Evolutionary conservation across 1,140 invertebrate genomes (phyloP).

Genomic region (Yoshiicerus persimilis): DNA sequence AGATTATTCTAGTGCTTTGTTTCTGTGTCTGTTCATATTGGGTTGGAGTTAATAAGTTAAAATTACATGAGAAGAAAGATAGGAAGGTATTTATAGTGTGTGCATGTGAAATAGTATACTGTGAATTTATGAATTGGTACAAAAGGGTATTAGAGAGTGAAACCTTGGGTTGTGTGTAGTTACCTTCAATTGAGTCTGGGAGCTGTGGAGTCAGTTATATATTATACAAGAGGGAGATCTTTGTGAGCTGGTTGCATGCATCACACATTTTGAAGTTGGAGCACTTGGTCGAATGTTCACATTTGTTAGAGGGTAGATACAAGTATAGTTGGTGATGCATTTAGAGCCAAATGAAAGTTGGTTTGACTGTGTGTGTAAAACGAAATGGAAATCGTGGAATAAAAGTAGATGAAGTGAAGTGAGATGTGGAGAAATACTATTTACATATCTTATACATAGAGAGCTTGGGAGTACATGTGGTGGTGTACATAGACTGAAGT

Average conservation of each 20-base stretch:
- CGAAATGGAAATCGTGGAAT: background rate
- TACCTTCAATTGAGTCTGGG: background rate
- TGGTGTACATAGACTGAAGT: background rate
- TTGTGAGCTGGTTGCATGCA: background rate
- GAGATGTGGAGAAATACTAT: background rate
- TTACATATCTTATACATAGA: background rate
- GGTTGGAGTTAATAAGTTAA: background rate
- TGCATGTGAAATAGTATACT: background rate
- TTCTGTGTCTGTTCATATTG: background rate
- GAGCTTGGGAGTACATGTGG: background rate
- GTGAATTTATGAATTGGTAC: background rate
- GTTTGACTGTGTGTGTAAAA: background rate
- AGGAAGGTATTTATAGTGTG: background rate
- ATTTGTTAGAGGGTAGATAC: background rate
- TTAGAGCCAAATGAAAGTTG: background rate
- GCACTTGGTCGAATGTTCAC: background rate
- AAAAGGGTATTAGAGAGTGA: background rate
- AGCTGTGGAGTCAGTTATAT: background rate
- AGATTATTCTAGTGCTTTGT: background rate
- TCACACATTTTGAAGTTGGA: background rate
- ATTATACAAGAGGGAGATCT: background rate
- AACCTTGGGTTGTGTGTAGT: background rate
- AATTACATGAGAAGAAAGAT: background rate
- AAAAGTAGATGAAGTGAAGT: background rate
- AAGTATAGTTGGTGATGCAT: background rate